Conservation (phyloP, 2,113 vertebrate genomes). For the Pogonocichla stellata region DNA sequence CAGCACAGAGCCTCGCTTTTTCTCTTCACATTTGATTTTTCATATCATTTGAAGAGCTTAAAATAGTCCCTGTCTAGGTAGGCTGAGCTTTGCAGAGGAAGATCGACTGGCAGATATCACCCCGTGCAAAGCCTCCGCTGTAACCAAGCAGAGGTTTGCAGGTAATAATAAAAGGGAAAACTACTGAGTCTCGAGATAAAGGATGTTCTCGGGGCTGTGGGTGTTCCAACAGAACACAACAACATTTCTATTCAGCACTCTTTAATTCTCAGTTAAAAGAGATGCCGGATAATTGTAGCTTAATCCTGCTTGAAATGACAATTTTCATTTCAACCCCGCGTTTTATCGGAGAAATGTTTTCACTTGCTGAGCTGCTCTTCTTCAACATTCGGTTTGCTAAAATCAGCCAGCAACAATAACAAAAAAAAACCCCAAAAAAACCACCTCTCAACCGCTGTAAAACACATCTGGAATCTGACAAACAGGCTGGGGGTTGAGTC, state of each 20-base stretch:
- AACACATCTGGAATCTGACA: constrained; percentile 43
- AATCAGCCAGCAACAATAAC: not conserved
- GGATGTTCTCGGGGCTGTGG: constrained; percentile 23
- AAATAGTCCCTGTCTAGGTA: constrained; percentile 22
- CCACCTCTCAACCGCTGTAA: not conserved
- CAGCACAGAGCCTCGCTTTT: not conserved
- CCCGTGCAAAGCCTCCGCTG: not conserved
- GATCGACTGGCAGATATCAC: constrained; percentile 24
- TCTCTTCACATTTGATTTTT: not conserved
- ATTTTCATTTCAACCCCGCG: not conserved
- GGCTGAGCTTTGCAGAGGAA: not conserved
- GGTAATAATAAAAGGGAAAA: not conserved
- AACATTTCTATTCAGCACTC: not conserved
- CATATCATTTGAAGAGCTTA: not conserved
- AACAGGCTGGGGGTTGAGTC: not conserved
- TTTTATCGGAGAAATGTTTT: not conserved
- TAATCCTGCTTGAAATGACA: constrained; percentile 26
- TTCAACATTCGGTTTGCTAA: constrained; percentile 34
- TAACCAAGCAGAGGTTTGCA: not conserved
- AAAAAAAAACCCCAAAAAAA: not conserved
- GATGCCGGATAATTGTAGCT: not conserved
- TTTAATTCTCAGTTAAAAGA: constrained; percentile 25
- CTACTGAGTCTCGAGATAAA: not conserved
- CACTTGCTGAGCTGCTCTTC: not conserved
- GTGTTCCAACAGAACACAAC: constrained; percentile 52